These are phyloP conservation scores for Steromphala cineraria DNA, from an alignment of 2,888 invertebrate genomes.

Conservation along the genomic window DNA sequence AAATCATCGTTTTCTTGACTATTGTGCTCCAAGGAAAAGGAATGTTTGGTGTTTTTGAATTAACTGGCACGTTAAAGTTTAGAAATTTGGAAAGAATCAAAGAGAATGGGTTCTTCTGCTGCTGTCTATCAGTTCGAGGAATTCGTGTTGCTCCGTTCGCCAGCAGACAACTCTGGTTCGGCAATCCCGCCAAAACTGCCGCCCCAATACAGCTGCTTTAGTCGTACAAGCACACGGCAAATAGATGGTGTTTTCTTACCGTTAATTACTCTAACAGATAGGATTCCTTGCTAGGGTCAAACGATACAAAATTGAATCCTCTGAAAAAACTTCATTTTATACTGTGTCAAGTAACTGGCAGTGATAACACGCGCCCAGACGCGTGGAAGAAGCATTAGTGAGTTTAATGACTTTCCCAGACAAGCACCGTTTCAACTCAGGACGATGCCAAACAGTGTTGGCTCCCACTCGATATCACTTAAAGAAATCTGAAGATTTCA, in stretches of 20 bases:
- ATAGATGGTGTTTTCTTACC: conserved; percentile 8
- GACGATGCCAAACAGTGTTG: not conserved
- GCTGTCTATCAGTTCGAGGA: not conserved
- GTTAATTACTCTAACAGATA: not conserved
- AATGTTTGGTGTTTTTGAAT: not conserved
- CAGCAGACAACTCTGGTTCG: not conserved
- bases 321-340: not conserved
- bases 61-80: not conserved
- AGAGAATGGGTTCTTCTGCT: not conserved
- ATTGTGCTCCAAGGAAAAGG: not conserved
- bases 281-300: not conserved
- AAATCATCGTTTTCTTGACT: not conserved
- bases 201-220: not conserved
- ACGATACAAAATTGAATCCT: conserved; percentile 2
- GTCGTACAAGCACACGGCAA: not conserved
- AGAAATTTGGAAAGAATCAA: conserved; percentile 2
- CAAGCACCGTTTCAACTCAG: not conserved
- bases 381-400: not conserved
- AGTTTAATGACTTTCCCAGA: not conserved
- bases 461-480: not conserved
- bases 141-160: not conserved
- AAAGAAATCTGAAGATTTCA: not conserved
- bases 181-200: not conserved
- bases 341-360: not conserved
- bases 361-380: not conserved